Evolutionary conservation across 1,140 invertebrate species (phyloP).

Genomic region (Aethina tumida): DNA sequence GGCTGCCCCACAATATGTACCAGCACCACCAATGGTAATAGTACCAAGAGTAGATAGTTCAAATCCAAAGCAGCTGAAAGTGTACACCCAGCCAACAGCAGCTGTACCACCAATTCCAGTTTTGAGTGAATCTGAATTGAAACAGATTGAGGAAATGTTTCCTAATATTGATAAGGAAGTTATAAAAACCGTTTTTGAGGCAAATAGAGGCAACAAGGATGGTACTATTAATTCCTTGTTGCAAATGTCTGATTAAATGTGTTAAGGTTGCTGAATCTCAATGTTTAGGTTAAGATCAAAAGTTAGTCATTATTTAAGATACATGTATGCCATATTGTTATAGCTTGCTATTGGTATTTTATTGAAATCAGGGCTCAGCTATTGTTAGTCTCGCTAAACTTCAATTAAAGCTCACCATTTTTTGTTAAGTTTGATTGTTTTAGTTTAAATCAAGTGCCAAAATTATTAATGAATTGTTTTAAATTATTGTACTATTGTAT

Average conservation of each 20-base stretch:
- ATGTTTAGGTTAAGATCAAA: no score
- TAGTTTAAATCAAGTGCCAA: no score
- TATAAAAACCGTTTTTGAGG: constrained; percentile 82
- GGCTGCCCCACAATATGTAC: constrained; percentile 18
- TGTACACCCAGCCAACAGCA: constrained; percentile 38
- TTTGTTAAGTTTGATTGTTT: no score
- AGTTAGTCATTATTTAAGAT: no score
- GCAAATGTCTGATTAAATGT: constrained; percentile 68
- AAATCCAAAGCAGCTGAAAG: constrained; percentile 37
- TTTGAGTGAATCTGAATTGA: constrained; percentile 61
- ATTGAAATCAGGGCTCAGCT: no score
- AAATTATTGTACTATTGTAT: no score
- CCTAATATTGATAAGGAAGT: constrained; percentile 88
- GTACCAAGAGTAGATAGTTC: constrained; percentile 29
- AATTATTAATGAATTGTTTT: no score
- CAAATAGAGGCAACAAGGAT: constrained; percentile 83
- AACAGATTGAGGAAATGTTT: constrained; percentile 93
- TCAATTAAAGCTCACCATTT: no score
- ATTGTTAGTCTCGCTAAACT: no score
- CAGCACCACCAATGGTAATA: constrained; percentile 22
- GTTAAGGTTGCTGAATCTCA: no score
- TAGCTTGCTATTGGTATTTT: no score
- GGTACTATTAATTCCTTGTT: constrained; percentile 81
- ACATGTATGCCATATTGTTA: no score
- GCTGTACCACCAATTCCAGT: constrained; percentile 34